phyloP scores from a whole-genome alignment of 92 coral and sea anemone species.

The Bergia sp. region DNA sequence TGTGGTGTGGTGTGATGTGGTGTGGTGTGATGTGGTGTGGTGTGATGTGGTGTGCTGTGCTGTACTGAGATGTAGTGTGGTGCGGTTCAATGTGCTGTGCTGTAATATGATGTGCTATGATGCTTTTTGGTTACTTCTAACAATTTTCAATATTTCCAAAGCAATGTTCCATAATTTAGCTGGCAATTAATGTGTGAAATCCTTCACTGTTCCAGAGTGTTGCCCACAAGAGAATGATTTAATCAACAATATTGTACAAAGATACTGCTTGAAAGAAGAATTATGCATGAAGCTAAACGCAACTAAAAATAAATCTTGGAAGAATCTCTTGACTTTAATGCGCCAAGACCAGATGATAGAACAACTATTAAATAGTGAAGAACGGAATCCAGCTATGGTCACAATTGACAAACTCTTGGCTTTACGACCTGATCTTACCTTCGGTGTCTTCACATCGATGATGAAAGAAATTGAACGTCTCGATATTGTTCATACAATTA shows the following conservation, averaged over 20 bases:
- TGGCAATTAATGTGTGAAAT: no score
- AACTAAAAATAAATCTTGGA: constrained; percentile 26
- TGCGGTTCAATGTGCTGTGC: neutral
- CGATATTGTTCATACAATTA: constrained; percentile 11
- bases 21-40: neutral
- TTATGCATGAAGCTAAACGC: constrained; percentile 23
- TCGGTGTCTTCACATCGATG: constrained; percentile 32
- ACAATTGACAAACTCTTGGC: constrained; percentile 14
- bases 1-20: neutral
- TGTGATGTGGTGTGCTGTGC: neutral
- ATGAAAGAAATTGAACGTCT: constrained; percentile 27
- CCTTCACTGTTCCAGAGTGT: constrained; percentile 3
- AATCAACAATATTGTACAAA: neutral
- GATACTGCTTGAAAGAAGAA: constrained; percentile 19
- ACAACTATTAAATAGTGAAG: neutral
- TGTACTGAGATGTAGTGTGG: neutral
- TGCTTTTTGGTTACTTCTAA: neutral
- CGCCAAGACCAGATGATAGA: constrained; percentile 37
- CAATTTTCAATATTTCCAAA: neutral
- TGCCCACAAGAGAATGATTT: constrained; percentile 27
- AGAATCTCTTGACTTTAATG: constrained; percentile 38
- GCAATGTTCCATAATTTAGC: neutral
- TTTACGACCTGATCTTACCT: constrained; percentile 1
- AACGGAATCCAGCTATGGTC: constrained; percentile 20
- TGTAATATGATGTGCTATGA: neutral